Evolutionary conservation across 2,888 invertebrate genomes (phyloP).

Genomic region (Rhamphomyia laevipes): DNA sequence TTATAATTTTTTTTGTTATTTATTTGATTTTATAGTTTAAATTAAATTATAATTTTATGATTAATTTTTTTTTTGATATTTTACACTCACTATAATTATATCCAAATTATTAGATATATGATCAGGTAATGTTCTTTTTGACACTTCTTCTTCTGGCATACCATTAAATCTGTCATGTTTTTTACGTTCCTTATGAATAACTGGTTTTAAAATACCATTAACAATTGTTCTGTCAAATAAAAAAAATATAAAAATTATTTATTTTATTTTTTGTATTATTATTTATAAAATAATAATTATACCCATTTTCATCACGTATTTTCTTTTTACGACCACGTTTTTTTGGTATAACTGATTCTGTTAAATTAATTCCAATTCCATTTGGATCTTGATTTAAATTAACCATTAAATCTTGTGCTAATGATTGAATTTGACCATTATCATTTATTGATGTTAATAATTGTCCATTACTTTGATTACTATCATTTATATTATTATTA

Average conservation of each 20-base stretch:
- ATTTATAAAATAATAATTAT: slow-evolving; percentile 14
- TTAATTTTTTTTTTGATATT: slow-evolving; percentile 24
- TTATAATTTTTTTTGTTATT: not conserved
- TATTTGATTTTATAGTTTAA: not conserved
- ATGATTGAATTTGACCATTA: slow-evolving; percentile 7
- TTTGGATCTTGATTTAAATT: slow-evolving; percentile 6
- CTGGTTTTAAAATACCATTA: slow-evolving; percentile 16
- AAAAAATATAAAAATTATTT: slow-evolving; percentile 1
- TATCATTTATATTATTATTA: not conserved
- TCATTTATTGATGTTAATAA: slow-evolving; percentile 8
- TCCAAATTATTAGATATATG: slow-evolving; percentile 88
- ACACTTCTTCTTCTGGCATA: slow-evolving; percentile 93
- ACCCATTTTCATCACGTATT: slow-evolving; percentile 51
- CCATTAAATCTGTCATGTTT: slow-evolving; percentile 93
- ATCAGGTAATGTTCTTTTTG: slow-evolving; percentile 86
- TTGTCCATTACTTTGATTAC: not conserved
- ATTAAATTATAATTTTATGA: not conserved
- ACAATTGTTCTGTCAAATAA: slow-evolving; percentile 16
- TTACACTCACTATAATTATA: slow-evolving; percentile 92
- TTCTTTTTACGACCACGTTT: slow-evolving; percentile 83
- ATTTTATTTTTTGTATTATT: not conserved
- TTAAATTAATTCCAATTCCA: slow-evolving; percentile 1
- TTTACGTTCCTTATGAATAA: slow-evolving; percentile 65
- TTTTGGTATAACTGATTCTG: slow-evolving; percentile 46
- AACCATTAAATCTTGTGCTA: slow-evolving; percentile 1